A percentile compares a stretch with the other conserved stretches of the same genome.
phyloP scores from a whole-genome alignment of 2,888 invertebrate species.

The Cacoxenus indagator region DNA sequence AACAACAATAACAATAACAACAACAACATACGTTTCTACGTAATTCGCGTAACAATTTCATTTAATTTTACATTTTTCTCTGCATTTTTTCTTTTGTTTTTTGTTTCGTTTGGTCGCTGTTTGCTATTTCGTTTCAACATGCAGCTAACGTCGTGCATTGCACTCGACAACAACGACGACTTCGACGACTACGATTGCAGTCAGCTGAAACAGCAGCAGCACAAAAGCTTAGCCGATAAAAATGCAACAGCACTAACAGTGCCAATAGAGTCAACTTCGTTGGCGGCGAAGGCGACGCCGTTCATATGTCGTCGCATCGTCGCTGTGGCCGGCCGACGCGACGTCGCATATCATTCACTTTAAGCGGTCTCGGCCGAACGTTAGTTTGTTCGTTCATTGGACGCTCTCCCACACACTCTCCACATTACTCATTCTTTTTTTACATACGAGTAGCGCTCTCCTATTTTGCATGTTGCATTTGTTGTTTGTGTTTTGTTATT shows the following conservation, averaged over 20 bases:
- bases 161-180: constrained; percentile 49
- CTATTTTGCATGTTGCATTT: constrained; percentile 38
- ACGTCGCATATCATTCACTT: constrained; percentile 8
- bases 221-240: no score
- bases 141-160: constrained; percentile 49
- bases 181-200: constrained; percentile 38
- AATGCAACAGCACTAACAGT: background rate
- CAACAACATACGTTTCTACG: constrained; percentile 34
- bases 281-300: constrained; percentile 7
- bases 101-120: constrained; percentile 21
- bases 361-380: constrained; percentile 47
- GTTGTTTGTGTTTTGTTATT: background rate
- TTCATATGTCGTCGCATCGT: constrained; percentile 29
- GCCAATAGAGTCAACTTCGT: background rate
- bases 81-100: constrained; percentile 26
- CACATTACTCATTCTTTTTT: background rate
- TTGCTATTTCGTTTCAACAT: constrained; percentile 18
- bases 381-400: background rate
- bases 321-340: constrained; percentile 1
- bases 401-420: constrained; percentile 6
- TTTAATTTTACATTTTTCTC: constrained; percentile 45
- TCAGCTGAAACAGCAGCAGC: constrained; percentile 23
- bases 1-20: constrained; percentile 11
- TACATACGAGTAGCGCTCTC: constrained; percentile 23
- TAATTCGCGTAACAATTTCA: constrained; percentile 54